Evolutionary conservation across 2,113 vertebrate species (phyloP).

Genomic region (Naja naja): DNA sequence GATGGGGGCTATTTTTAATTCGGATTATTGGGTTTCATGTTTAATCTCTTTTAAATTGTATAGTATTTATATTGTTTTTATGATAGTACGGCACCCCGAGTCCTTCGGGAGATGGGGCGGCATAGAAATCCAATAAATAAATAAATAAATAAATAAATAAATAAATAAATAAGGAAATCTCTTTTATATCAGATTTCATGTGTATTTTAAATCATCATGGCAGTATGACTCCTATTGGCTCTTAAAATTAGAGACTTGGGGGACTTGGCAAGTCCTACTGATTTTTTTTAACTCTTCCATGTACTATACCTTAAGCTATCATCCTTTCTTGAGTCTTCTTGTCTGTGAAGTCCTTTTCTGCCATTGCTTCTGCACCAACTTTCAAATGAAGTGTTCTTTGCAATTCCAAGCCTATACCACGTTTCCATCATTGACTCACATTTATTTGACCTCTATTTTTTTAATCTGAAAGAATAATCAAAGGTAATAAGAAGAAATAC

Average conservation of each 20-base stretch:
- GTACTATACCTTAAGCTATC: neutral
- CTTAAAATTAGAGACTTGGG: neutral
- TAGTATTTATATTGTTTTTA: too few species aligned
- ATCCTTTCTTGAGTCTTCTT: neutral
- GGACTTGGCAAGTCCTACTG: neutral
- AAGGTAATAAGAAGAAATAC: fast-evolving
- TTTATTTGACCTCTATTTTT: constrained; percentile 7
- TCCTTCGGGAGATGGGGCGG: too few species aligned
- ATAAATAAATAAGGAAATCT: neutral
- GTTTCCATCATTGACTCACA: neutral
- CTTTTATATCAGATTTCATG: neutral
- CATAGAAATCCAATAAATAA: too few species aligned
- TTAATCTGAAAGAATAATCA: neutral
- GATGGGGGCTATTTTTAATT: too few species aligned
- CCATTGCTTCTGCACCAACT: neutral
- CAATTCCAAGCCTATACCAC: neutral
- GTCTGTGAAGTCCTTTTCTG: neutral
- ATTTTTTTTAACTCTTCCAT: neutral
- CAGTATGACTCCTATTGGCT: neutral
- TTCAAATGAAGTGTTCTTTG: neutral
- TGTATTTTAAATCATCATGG: neutral
- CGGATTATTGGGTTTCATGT: too few species aligned
- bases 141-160: too few species aligned
- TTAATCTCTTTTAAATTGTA: too few species aligned
- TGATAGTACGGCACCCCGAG: too few species aligned